Evolutionary conservation across 2,113 vertebrate genomes (phyloP).

Genomic region (Daboia siamensis): DNA sequence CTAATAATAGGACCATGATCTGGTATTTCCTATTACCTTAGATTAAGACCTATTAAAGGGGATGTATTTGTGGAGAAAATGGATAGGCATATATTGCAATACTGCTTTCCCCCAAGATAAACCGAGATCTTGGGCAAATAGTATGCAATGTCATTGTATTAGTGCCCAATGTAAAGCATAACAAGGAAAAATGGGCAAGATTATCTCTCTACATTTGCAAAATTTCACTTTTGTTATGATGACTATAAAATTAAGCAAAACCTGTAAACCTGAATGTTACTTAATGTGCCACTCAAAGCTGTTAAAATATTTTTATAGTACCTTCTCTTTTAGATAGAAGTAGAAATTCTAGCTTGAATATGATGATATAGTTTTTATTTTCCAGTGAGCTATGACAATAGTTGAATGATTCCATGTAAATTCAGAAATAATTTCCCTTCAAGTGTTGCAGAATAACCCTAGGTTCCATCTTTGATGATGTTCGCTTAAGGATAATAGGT

Average conservation of each 20-base stretch:
- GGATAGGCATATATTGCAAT: not conserved
- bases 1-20: not conserved
- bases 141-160: not conserved
- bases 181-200: slow-evolving; percentile 10
- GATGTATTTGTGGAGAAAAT: not conserved
- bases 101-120: not conserved
- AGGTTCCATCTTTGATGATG: not conserved
- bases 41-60: not conserved
- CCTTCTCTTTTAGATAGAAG: fast-evolving
- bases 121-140: not conserved
- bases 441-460: not conserved
- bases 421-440: not conserved
- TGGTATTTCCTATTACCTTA: not conserved
- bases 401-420: not conserved
- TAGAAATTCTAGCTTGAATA: not conserved
- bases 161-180: slow-evolving; percentile 6
- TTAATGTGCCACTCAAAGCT: not conserved
- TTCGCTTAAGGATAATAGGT: not conserved
- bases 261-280: not conserved
- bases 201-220: not conserved
- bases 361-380: not conserved
- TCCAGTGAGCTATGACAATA: no score
- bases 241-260: not conserved
- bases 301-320: not conserved
- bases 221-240: not conserved